Evolutionary conservation across 2,888 invertebrate genomes (phyloP), one percentile per base, ranked within the genome.

Genomic region (Pristionchus japonicus): DNA sequence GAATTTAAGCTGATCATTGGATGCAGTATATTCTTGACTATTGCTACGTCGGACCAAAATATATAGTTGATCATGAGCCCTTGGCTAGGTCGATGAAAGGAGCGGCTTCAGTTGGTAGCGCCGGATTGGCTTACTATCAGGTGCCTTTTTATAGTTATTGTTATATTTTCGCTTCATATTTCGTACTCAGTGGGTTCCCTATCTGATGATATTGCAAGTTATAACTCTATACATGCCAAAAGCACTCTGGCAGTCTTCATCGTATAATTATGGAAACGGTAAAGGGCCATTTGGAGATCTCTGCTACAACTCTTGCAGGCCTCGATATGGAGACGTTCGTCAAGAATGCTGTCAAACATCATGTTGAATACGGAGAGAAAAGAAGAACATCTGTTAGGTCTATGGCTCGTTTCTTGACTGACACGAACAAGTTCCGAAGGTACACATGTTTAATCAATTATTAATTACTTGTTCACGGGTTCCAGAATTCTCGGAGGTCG

Each of bases 251-350:
- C 74, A n/a, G 9, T 74, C 74, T 23, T 15, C 23, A 74, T 34
- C 74, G 6, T 37, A 74, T 27, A 74, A 74, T 40, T 74, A 40
- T 40, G 74, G 74, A 74, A 74, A 37, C 40, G 74, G 74, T 74
- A 31, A 61, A 61, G 23, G 13, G 1, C 23, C 0, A 13, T 40
- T n/a, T 74, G 34, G 37, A 23, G 1, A 34, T 74, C 37, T 27
- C n/a, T 27, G 15, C 27, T 34, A 74, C 17, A 15, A 13, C 67
- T 23, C 31, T 67, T 67, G 3, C 37, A 74, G 74, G 74, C 74
- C 20, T 74, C 13, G 74, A 74, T 74, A 74, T 74, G 74, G 74
- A 74, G 34, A 40, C 74, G 9, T 34, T 74, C 17, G 74, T 74
- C 34, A 40, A 34, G 15, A 17, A 15, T 11, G 74, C 74, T 13